Percentiles rank a stretch among this genome's conserved stretches.
These are phyloP conservation scores for Argyresthia albistria DNA, from an alignment of 2,888 invertebrate genomes.

Conservation along the genomic window DNA sequence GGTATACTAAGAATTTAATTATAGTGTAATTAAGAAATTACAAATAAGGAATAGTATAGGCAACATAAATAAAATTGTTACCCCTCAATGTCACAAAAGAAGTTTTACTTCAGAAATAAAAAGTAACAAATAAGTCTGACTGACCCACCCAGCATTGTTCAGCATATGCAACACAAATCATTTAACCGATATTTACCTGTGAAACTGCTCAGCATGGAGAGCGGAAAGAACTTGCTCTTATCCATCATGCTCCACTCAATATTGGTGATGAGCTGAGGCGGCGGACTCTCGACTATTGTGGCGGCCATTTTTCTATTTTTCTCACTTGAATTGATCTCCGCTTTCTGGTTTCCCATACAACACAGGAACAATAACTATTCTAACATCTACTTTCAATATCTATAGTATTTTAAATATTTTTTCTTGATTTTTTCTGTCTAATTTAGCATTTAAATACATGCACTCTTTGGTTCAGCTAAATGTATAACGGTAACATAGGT, in stretches of 20 bases:
- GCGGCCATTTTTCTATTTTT: slow-evolving; percentile 34
- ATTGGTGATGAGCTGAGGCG: slow-evolving; percentile 78
- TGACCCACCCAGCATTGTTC: no score
- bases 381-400: not conserved
- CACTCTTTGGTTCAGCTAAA: slow-evolving; percentile 9
- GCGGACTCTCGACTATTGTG: slow-evolving; percentile 70
- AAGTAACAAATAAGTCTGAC: no score
- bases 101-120: no score
- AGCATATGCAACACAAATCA: no score
- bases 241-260: slow-evolving; percentile 99
- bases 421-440: slow-evolving; percentile 9
- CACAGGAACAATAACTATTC: slow-evolving; percentile 34
- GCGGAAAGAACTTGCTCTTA: slow-evolving; percentile 92
- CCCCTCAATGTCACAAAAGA: no score
- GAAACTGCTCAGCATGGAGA: slow-evolving; percentile 92
- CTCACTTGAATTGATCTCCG: slow-evolving; percentile 12
- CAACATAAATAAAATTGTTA: no score
- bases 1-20: no score
- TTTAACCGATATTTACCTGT: slow-evolving; percentile 75
- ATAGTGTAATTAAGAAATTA: no score
- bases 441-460: not conserved
- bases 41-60: no score
- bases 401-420: slow-evolving; percentile 2
- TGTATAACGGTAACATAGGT: slow-evolving; percentile 25
- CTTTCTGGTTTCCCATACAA: slow-evolving; percentile 19